A percentile compares a stretch with the other conserved stretches of the same genome.
These are phyloP conservation scores for Ectropis crepuscularia DNA, from an alignment of 2,888 invertebrate species.

Conservation along the genomic window DNA sequence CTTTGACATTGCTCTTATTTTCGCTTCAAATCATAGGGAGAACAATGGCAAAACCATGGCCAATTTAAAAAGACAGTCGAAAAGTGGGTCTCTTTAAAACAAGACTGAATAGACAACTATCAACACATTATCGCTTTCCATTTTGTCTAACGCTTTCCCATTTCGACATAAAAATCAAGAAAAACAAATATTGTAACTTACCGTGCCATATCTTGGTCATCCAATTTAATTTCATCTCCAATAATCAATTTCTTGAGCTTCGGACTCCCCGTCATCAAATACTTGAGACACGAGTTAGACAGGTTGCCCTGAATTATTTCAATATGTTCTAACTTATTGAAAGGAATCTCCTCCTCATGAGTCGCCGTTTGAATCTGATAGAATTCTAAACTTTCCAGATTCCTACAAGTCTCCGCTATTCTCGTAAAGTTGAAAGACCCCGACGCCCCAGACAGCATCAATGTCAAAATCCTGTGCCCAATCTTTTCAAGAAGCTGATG, in stretches of 20 bases:
- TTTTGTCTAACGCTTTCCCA: no score
- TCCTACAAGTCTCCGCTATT: slow-evolving; percentile 85
- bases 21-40: no score
- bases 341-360: slow-evolving; percentile 82
- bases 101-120: no score
- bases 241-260: slow-evolving; percentile 86
- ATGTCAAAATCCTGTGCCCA: slow-evolving; percentile 81
- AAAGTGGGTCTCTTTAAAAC: no score
- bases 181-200: slow-evolving; percentile 52
- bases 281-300: slow-evolving; percentile 83
- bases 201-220: slow-evolving; percentile 88
- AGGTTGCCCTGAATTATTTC: slow-evolving; percentile 88
- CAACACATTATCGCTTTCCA: no score
- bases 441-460: slow-evolving; percentile 84
- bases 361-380: slow-evolving; percentile 87
- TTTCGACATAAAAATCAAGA: not conserved
- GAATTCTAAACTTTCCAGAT: slow-evolving; percentile 86
- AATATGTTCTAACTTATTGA: slow-evolving; percentile 86
- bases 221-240: slow-evolving; percentile 87
- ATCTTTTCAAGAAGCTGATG: slow-evolving; percentile 83
- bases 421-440: slow-evolving; percentile 86
- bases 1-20: no score
- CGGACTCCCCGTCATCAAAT: slow-evolving; percentile 85
- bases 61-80: no score
- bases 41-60: no score